Evolutionary conservation across 2,113 vertebrate species (phyloP), one percentile per base, ranked within the genome.

Genomic region (Arothron firmamentum): DNA sequence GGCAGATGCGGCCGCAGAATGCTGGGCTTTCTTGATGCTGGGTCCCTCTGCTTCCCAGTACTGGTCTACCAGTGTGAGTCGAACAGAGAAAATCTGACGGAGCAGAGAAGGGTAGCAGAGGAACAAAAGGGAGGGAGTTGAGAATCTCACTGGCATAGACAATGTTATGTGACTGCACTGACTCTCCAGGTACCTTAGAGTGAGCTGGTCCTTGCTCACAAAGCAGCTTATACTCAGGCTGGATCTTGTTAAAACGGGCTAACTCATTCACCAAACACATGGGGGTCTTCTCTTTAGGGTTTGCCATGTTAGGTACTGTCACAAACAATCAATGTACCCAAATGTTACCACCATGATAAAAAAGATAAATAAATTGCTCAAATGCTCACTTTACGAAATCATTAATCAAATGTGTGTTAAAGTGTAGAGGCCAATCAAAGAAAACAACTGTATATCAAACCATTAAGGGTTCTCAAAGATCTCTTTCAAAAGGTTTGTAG

Each of bases 191-290:
- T 85, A 98, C 94, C 93, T 98, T 97, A 21, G 92, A 95, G 85
- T 98, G 93, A 90, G 94, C 93, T 84, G 94, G 94, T 75, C 94
- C 95, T 88, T 95, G 91, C 87, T 98, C 95, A 90, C 91, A 93
- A 75, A 98, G 87, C 75, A 98, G 92, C 82, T 98, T 96, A 88
- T 94, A 96, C 81, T 96, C 92, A 1, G 94, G 94, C 80, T 97
- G 94, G 81, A 95, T 93, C 90, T 95, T 98, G 88, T 94, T 97
- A 90, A 95, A 97, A 93, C 93, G 93, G 91, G 94, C 94, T 93
- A 96, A 93, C 92, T 98, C 95, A 94, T 96, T 99, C 92, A 96
- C 94, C 90, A 98, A 91, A 95, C 93, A 96, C 93, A 97, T 93
- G 49, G 94, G 93, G 90, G 93, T 97, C 93, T 98, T 98, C 94